A percentile compares a stretch with the other conserved stretches of the same genome.
Evolutionary conservation across 2,888 invertebrate species (phyloP).

Genomic region (Epistrophe eligans): DNA sequence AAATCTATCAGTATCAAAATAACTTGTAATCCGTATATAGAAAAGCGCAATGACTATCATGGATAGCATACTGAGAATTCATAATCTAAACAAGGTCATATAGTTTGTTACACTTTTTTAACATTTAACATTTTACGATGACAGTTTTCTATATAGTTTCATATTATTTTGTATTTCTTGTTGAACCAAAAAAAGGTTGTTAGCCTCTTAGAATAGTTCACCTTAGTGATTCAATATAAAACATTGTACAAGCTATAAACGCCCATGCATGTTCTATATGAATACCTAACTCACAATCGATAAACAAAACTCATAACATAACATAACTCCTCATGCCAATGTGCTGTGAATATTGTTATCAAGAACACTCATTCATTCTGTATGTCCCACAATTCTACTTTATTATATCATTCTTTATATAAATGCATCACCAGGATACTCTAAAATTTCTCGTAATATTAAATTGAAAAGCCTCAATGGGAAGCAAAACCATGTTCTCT

Average conservation of each 20-base stretch:
- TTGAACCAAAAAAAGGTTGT: neutral
- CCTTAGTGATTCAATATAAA: neutral
- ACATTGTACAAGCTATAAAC: neutral
- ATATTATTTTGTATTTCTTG: neutral
- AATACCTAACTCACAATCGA: conserved; percentile 4
- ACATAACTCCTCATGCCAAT: conserved; percentile 28
- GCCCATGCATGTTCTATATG: neutral
- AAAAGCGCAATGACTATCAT: no score
- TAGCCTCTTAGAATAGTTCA: no score
- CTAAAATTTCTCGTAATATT: conserved; percentile 19
- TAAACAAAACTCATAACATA: conserved; percentile 38
- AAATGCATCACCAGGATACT: conserved; percentile 14
- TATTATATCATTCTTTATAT: neutral
- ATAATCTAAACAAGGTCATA: no score
- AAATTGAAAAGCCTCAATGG: neutral
- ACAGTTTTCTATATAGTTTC: neutral
- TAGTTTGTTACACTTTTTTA: no score
- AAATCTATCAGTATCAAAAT: no score
- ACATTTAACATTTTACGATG: no score
- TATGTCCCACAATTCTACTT: conserved; percentile 3
- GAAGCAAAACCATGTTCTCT: conserved; percentile 17
- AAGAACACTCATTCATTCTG: conserved; percentile 28
- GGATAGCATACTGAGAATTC: no score
- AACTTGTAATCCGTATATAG: no score
- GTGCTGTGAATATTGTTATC: conserved; percentile 36